Base-by-base conservation (phyloP, 2,113 vertebrate genomes). In the Anolis sagrei region DNA sequence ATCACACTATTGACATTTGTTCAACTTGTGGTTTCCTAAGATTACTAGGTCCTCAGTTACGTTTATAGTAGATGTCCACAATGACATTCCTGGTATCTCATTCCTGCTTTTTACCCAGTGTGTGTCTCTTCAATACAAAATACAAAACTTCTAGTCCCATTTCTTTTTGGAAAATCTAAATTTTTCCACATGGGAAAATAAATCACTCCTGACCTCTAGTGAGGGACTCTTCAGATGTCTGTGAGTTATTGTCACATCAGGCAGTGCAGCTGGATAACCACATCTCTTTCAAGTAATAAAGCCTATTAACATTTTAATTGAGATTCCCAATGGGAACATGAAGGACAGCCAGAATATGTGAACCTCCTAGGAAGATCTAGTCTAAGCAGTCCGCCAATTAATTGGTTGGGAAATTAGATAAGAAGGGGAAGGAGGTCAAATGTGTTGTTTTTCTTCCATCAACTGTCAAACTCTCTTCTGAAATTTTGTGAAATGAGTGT, bases 341-440 rank as follows among this genome's bases (percentile, higher is more conserved):
- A 61, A 73, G 70, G 69, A 29, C 34, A 73, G 29, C 58, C 79
- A 21, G 48, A 70, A 73, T 61, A 27, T 70, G n/a, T 34, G 73
- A 9, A n/a, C 34, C 39, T 73, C 25, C 81, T 58, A 39, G 81
- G 25, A 82, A 4, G 69, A 61, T 58, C 49, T 61, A 51, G 25
- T 29, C 51, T 39, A 82, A 69, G 70, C 7, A n/a, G 81, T 58
- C 69, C 49, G 61, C 54, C 34, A 39, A 3, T 82, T 73, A 73
- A 82, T 82, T 82, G 54, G 69, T 23, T 73, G 58, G 69, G 81
- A 82, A 82, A 82, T 73, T 82, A 69, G 81, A 82, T 58, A 82
- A 73, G 69, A 73, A 58, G 27, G 8, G 32, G 27, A 73, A 73
- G 23, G 23, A 36, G 32, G 54, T 36, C 32, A 48, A 66, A 44